Evolutionary conservation across 2,888 invertebrate species (phyloP), one percentile per base, ranked within the genome.

Genomic region (Stegana nigrithorax): DNA sequence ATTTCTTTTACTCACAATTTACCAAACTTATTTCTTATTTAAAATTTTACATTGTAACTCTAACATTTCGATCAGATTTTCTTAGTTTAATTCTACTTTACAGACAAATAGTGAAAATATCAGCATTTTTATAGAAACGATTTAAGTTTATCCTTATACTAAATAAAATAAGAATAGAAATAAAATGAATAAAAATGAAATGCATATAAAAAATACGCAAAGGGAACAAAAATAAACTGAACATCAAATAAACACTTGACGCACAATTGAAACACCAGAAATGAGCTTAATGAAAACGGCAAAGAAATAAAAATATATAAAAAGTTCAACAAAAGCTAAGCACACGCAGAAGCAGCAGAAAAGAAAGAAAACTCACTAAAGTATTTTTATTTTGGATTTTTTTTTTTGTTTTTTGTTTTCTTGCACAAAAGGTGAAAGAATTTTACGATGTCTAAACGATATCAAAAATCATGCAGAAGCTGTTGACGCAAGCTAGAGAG

Each of bases 201-300:
- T 19, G 7, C 5, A 42, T 14, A 14, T 14, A 42, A 14, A 42
- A 32, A 32, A 32, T 8, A 7, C 6, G 5, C 19, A 21, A 47
- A 7, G 25, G 23, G n/a, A 36, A 55, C 7, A 19, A 32, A 29
- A 55, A 55, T 36, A 55, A 55, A 47, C 21, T 47, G 25, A 47
- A 55, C 32, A 55, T 23, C 19, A 55, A 55, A 55, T 36, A 26
- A 36, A 26, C 29, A 55, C 53, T 53, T 53, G 53, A 10, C 19
- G 32, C 17, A 27, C 53, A 53, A 53, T 53, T 53, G 53, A 53
- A 32, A 27, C 29, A 51, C 2, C 29, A 29, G 29, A 53, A 53
- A 53, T 29, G 51, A 53, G 25, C 51, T 17, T 10, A 53, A 53
- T 25, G 47, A 47, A 47, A 47, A 4, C 25, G 32, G n/a, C 5